Evolutionary conservation across 35 echinoderm and acorn worm species (phyloP), one percentile per base, ranked within the genome.

Genomic region (Acanthaster planci): DNA sequence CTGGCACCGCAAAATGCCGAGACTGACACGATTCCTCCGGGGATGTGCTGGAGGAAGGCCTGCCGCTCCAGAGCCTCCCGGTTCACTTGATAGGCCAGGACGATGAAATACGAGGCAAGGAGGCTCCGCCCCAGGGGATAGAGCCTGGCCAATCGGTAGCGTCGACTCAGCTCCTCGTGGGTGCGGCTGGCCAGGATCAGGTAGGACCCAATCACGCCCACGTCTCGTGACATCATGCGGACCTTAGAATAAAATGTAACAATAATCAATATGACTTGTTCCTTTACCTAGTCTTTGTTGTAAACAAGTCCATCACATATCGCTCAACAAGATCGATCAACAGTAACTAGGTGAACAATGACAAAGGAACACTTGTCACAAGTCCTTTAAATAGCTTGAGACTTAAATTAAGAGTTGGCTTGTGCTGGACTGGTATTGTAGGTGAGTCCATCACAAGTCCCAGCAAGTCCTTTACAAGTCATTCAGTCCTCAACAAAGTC

Each of bases 111-210:
- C 7, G 83, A 55, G 2, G 85, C 86, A 4, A 92, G 80, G 26
- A 97, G 51, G 53, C 67, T 52, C 5, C 86, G 80, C 0, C 93
- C 93, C 1, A 88, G 60, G 21, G 79, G 89, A 59, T 76, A 97
- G 34, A 92, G 38, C 68, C 78, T 84, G 35, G 86, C 80, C 4
- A 92, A 80, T 34, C 83, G 80, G 80, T 91, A 92, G 7, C 82
- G 51, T 22, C 86, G 84, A 51, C 38, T 10, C 12, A 91, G 88
- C 37, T 87, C 84, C 57, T 97, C 93, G 5, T 52, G 68, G 0
- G 64, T 51, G 8, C 93, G 78, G 36, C 93, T 97, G 15, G 93
- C 93, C 2, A 97, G 40, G 51, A 97, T 92, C 44, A 97, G 81
- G 82, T 80, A 97, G 8, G 82, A 77, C 0, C 93, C 93, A 1